A percentile compares a stretch with the other conserved stretches of the same genome.
Evolutionary conservation across 2,888 invertebrate species (phyloP).

Genomic region (Chymomyza procnemis): DNA sequence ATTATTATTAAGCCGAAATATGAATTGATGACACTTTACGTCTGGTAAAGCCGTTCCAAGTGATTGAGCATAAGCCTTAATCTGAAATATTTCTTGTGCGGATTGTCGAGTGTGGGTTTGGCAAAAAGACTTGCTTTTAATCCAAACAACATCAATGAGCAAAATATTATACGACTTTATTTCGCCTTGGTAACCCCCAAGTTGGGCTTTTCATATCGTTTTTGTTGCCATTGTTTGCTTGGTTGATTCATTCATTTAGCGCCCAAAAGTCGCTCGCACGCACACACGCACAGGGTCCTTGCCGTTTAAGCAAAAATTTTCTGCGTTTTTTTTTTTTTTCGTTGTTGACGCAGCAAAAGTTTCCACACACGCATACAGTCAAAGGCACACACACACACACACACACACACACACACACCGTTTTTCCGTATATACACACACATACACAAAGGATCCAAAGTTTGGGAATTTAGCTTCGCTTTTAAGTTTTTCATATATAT

Average conservation of each 20-base stretch:
- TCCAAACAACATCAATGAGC: not conserved
- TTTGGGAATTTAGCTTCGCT: not conserved
- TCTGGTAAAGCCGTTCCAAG: too few relatives aligned
- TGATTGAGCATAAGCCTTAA: too few relatives aligned
- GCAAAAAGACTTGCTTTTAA: too few relatives aligned
- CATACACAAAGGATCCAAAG: too few relatives aligned
- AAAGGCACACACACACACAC: slow-evolving; percentile 6
- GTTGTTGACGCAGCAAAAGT: slow-evolving; percentile 20
- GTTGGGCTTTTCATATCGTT: not conserved
- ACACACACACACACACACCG: slow-evolving; percentile 19
- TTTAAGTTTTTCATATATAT: not conserved
- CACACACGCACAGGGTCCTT: slow-evolving; percentile 10
- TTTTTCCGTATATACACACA: too few relatives aligned
- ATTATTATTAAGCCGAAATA: too few relatives aligned
- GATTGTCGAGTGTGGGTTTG: too few relatives aligned
- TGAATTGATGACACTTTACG: too few relatives aligned
- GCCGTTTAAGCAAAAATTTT: not conserved
- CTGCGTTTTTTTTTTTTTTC: not conserved
- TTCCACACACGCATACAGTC: slow-evolving; percentile 21
- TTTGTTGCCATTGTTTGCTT: slow-evolving; percentile 8
- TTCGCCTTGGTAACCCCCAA: not conserved
- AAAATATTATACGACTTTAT: not conserved
- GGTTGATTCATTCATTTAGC: slow-evolving; percentile 20
- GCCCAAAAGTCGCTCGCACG: slow-evolving; percentile 29
- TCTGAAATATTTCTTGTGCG: too few relatives aligned